These are phyloP conservation scores for Galerucella pusilla DNA, from an alignment of 2,888 invertebrate genomes.

Conservation along the genomic window DNA sequence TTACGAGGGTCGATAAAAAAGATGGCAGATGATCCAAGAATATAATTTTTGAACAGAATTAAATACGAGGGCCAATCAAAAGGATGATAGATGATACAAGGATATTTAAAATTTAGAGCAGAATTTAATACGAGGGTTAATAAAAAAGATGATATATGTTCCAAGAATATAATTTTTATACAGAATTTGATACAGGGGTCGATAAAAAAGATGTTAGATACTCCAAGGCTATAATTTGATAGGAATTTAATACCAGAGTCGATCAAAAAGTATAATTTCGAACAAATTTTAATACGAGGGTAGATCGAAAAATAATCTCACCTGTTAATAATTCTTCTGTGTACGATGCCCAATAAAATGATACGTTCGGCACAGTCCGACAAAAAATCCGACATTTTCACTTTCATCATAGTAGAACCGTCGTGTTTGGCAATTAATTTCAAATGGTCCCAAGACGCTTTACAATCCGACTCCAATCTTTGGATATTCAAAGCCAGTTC, in stretches of 20 bases:
- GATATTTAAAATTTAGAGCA: too few species aligned
- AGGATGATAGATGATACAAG: too few species aligned
- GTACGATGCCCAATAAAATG: conserved; percentile 90
- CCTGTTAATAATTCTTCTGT: conserved; percentile 92
- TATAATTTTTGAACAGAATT: too few species aligned
- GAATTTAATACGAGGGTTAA: too few species aligned
- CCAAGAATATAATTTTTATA: too few species aligned
- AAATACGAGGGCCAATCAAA: too few species aligned
- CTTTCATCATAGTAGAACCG: conserved; percentile 87
- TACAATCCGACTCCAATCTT: conserved; percentile 95
- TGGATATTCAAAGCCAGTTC: conserved; percentile 86
- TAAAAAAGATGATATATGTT: too few species aligned
- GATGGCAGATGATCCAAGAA: too few species aligned
- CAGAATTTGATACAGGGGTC: background rate
- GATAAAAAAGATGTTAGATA: background rate
- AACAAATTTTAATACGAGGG: background rate
- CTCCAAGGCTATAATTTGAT: too few species aligned
- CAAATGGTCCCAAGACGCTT: conserved; percentile 96
- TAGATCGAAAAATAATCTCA: conserved; percentile 53
- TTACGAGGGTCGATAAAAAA: too few species aligned
- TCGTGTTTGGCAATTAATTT: conserved; percentile 96
- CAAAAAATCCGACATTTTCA: conserved; percentile 95
- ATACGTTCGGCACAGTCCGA: conserved; percentile 98
- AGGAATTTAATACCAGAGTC: too few species aligned
- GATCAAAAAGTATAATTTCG: too few species aligned